phyloP scores from a whole-genome alignment of 2,888 invertebrate genomes.

The Pocota personata region DNA sequence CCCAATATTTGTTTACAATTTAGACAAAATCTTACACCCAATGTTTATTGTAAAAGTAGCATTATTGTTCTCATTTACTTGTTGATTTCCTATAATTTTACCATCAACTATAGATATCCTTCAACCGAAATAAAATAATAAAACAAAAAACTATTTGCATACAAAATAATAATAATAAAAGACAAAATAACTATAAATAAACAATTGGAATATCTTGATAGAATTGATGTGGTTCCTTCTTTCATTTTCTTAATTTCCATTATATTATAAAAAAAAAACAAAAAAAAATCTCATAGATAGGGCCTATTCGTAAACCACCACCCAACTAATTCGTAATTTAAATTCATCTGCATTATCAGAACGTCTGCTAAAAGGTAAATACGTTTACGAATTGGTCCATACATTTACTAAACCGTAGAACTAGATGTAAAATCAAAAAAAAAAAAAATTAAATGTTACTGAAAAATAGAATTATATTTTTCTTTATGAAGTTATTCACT shows the following conservation, averaged over 20 bases:
- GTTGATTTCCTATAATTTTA: slow-evolving; percentile 47
- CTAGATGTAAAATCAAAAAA: slow-evolving; percentile 45
- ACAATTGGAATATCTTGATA: slow-evolving; percentile 39
- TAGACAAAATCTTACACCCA: slow-evolving; percentile 33
- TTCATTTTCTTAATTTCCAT: slow-evolving; percentile 24
- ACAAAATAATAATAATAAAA: slow-evolving; percentile 36
- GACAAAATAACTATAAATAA: slow-evolving; percentile 44
- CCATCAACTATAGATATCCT: slow-evolving; percentile 21
- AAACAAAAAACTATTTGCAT: slow-evolving; percentile 33
- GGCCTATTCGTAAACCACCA: no score
- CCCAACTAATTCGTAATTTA: no score
- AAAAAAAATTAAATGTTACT: slow-evolving; percentile 54
- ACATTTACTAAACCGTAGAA: slow-evolving; percentile 63
- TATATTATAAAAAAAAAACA: slow-evolving; percentile 18
- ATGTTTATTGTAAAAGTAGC: slow-evolving; percentile 49
- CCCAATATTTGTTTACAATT: slow-evolving; percentile 44
- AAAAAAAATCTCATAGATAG: slow-evolving; percentile 21
- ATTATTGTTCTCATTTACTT: slow-evolving; percentile 40
- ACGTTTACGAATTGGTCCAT: no score
- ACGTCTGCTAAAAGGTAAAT: no score
- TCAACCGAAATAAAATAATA: slow-evolving; percentile 17
- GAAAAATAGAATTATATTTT: slow-evolving; percentile 66
- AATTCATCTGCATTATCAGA: no score
- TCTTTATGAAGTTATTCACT: slow-evolving; percentile 53
- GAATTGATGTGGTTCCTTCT: slow-evolving; percentile 61